Base-by-base conservation (phyloP, 2,888 invertebrate genomes). In the Harmothoe impar region DNA sequence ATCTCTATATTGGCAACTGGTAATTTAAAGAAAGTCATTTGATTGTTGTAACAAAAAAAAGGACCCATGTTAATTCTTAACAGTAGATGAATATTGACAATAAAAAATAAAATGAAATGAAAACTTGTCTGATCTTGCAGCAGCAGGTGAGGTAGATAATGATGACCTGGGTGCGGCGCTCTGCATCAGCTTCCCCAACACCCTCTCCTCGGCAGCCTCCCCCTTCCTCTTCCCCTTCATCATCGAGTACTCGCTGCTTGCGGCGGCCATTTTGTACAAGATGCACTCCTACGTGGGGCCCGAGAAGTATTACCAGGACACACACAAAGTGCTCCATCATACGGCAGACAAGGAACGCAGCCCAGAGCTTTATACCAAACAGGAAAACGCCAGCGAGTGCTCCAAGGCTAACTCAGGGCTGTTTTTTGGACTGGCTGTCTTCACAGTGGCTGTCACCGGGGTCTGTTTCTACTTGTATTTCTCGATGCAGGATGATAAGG, bases 351-450 rank as follows among this genome's bases (percentile, higher is more conserved):
- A 51, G 84, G 84, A 84, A n/a, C 1, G 10, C 23, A 33, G 29
- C 84, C 84, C 84, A 84, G 84, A 84, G 5, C 84, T 84, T 0
- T 84, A 84, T 20, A 29, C 35, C 12, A 23, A 84, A 0, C 84
- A 84, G 43, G 33, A 31, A 0, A 25, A 3, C 0, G 31, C 54
- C 52, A 88, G 17, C 17, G 95, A 96, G 91, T 96, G 96, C 91
- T 95, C 96, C 90, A 96, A 96, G 91, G 96, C 96, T 7, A 96
- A 96, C 91, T 95, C 95, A 33, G 95, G 96, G 17, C 92, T 96
- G 43, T 96, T 96, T 93, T 93, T 95, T 54, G 96, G 96, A 3
- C 93, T 96, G 17, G 94, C 95, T 5, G 94, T 96, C 51, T 94
- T 95, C 25, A 95, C 96, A 12, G 93, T 95, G 54, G 94, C 94